Percentiles rank a stretch among this genome's conserved stretches.
Conservation (phyloP, 2,113 vertebrate species). For the Fregata magnificens region DNA sequence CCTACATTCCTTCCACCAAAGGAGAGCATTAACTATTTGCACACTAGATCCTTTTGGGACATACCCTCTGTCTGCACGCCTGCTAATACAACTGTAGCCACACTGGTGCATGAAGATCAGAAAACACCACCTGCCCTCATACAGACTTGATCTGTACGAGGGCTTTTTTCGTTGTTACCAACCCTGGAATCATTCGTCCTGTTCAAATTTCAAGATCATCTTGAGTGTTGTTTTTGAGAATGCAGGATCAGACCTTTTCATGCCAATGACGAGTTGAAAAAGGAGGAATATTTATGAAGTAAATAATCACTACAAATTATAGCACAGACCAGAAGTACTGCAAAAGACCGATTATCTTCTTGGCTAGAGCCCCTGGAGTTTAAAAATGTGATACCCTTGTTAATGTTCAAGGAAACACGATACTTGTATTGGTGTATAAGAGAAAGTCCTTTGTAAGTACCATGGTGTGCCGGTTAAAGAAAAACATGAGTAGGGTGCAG, state of each 20-base stretch:
- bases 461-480: background rate
- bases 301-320: background rate
- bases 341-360: slow-evolving; percentile 1
- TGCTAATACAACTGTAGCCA: background rate
- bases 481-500: background rate
- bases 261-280: background rate
- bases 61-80: background rate
- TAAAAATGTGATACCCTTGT: background rate
- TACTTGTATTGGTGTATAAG: background rate
- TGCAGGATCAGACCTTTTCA: background rate
- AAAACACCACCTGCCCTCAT: background rate
- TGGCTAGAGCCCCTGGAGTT: background rate
- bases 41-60: background rate
- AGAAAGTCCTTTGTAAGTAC: background rate
- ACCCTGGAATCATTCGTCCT: background rate
- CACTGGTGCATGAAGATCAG: background rate
- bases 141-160: background rate
- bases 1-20: background rate
- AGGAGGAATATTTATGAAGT: background rate
- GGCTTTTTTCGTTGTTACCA: background rate
- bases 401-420: background rate
- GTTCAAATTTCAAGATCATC: background rate
- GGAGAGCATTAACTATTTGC: background rate
- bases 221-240: background rate
- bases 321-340: background rate